Conservation (phyloP, 2,797 vertebrate species). For the Crocidura indochinensis region DNA sequence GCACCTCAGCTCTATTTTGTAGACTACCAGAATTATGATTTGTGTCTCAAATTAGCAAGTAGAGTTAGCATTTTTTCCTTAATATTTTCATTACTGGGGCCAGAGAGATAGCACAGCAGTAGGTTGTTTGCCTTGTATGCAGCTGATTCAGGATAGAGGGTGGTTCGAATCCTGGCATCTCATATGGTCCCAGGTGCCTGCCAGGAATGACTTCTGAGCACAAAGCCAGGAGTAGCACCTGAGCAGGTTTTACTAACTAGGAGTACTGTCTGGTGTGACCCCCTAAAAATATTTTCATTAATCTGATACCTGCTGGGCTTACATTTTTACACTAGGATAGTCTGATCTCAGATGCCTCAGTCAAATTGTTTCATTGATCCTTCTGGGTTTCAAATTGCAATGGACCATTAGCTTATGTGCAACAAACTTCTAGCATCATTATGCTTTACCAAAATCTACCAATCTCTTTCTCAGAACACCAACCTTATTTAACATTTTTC, state of each 20-base stretch:
- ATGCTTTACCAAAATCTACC: constrained; percentile 4
- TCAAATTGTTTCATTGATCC: background rate
- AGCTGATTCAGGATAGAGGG: too few relatives aligned
- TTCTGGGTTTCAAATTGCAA: background rate
- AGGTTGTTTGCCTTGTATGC: too few relatives aligned
- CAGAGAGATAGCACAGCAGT: too few relatives aligned
- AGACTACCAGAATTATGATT: too few relatives aligned
- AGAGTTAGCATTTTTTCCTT: background rate
- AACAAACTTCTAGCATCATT: background rate
- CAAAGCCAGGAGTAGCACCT: too few relatives aligned
- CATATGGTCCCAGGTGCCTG: too few relatives aligned
- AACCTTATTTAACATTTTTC: background rate
- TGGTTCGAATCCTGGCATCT: too few relatives aligned
- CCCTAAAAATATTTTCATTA: background rate
- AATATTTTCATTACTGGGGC: background rate
- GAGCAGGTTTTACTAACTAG: too few relatives aligned
- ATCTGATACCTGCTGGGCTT: background rate
- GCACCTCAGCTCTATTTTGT: background rate
- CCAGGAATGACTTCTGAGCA: too few relatives aligned
- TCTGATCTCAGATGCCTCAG: background rate
- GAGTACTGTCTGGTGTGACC: too few relatives aligned
- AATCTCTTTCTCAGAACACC: background rate
- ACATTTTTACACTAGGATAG: background rate
- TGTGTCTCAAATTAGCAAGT: background rate
- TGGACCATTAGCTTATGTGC: background rate